Percentiles rank a stretch among this genome's conserved stretches.
Conservation (phyloP, 2,797 vertebrate genomes). For the Nannoperca australis region DNA sequence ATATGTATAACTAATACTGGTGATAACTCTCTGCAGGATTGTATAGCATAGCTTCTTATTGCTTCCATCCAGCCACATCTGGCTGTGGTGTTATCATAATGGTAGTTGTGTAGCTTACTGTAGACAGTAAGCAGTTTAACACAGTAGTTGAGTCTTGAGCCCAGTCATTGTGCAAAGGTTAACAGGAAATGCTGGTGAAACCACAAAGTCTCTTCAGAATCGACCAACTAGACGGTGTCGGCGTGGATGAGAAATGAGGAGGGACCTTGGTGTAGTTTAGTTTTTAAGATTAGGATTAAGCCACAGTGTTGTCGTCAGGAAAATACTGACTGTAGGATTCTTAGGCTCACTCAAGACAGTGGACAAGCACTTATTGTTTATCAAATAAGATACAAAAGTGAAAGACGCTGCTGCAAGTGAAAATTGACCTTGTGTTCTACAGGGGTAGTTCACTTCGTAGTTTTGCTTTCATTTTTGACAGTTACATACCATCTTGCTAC, state of each 20-base stretch:
- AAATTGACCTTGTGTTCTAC: not conserved
- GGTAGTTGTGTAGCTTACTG: constrained; percentile 13
- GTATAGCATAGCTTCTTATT: constrained; percentile 1
- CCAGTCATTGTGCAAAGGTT: constrained; percentile 32
- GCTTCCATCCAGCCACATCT: constrained; percentile 32
- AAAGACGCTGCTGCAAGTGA: constrained; percentile 1
- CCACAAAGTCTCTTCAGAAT: not conserved
- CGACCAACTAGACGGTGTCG: not conserved
- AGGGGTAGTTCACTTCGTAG: not conserved
- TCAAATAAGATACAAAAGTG: constrained; percentile 20
- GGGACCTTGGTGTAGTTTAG: not conserved
- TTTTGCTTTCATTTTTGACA: not conserved
- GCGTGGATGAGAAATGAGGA: not conserved
- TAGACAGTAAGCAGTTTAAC: constrained; percentile 2
- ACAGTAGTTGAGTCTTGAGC: constrained; percentile 18
- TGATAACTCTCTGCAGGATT: not conserved
- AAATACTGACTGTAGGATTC: not conserved
- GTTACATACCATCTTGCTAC: not conserved
- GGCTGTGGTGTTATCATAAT: constrained; percentile 12
- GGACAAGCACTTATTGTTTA: not conserved
- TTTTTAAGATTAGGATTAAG: not conserved
- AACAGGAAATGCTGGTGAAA: constrained; percentile 67
- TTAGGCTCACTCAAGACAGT: not conserved
- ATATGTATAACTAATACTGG: not conserved
- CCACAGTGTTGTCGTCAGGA: not conserved